Evolutionary conservation across 2,113 vertebrate species (phyloP).

Genomic region (Xerus inauris): DNA sequence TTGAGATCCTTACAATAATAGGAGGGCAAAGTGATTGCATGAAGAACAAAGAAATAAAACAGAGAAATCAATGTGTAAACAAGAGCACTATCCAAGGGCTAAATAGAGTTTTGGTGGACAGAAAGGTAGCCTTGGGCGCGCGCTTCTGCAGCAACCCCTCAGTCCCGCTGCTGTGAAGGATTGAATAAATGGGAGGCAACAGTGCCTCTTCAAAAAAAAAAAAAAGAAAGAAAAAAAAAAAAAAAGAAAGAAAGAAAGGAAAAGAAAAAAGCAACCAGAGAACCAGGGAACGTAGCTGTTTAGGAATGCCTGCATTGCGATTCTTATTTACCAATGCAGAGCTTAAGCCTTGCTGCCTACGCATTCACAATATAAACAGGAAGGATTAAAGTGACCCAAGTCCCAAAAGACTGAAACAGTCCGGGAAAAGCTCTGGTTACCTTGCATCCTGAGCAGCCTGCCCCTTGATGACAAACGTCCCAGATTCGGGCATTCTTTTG

Average conservation of each 20-base stretch:
- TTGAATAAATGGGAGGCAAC: background rate
- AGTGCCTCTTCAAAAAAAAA: background rate
- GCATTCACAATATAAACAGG: conserved; percentile 54
- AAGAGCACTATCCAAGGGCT: background rate
- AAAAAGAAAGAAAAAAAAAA: too few relatives aligned
- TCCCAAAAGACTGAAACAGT: conserved; percentile 45
- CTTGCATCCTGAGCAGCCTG: conserved; percentile 57
- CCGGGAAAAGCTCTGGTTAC: conserved; percentile 53
- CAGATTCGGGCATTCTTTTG: conserved; percentile 67
- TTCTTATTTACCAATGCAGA: background rate
- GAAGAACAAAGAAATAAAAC: background rate
- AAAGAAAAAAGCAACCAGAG: background rate
- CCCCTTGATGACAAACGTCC: conserved; percentile 58
- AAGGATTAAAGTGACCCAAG: conserved; percentile 66
- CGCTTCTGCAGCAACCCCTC: background rate
- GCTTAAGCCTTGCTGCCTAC: conserved; percentile 8
- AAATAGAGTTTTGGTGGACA: background rate
- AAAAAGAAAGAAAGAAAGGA: background rate
- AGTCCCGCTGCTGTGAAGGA: background rate
- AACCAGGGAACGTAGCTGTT: background rate
- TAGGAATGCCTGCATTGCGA: background rate
- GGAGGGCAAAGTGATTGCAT: background rate
- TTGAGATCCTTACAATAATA: background rate
- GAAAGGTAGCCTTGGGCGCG: background rate
- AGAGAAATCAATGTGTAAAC: background rate